phyloP scores from a whole-genome alignment of 2,113 vertebrate species.

The Amphilophus citrinellus region DNA sequence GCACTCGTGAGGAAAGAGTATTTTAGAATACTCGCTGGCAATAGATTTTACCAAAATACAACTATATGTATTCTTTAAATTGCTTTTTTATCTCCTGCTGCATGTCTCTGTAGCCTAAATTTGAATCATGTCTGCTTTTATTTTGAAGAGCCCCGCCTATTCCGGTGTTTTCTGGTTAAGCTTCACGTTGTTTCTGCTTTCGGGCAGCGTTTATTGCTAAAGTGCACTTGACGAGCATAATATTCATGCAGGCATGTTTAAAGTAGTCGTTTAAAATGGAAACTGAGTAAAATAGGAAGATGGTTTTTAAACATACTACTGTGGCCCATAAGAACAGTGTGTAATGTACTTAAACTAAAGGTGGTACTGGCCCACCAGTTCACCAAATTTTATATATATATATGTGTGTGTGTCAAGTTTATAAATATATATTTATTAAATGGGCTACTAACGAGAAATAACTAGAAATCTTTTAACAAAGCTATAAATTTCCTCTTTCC shows the following conservation, averaged over 20 bases:
- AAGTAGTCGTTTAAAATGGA: neutral
- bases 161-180: neutral
- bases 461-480: neutral
- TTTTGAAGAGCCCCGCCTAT: neutral
- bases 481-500: neutral
- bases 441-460: neutral
- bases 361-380: neutral
- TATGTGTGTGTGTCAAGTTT: no score
- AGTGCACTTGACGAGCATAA: neutral
- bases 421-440: neutral
- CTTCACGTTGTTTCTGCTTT: neutral
- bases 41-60: neutral
- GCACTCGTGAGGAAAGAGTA: no score
- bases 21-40: neutral
- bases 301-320: neutral
- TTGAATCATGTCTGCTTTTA: conserved; percentile 4
- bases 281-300: neutral
- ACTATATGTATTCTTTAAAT: neutral
- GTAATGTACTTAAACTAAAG: neutral
- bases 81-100: neutral
- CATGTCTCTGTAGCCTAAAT: neutral
- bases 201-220: neutral
- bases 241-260: neutral
- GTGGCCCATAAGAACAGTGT: neutral
- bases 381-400: neutral